Conservation (phyloP, 2,797 vertebrate species). For the Alauda arvensis region DNA sequence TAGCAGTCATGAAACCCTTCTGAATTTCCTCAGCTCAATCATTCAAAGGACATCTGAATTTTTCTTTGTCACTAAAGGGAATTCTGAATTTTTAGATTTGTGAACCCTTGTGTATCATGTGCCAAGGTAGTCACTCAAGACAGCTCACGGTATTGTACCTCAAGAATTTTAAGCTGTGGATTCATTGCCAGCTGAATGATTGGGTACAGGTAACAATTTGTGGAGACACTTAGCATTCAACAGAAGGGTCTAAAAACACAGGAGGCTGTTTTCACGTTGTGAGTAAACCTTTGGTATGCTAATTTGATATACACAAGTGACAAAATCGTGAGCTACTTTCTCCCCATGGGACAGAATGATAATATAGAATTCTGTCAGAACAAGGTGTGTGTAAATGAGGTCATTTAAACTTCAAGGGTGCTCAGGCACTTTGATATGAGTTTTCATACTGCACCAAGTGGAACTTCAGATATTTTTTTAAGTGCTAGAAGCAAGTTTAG, state of each 20-base stretch:
- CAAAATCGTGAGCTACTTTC: conserved; percentile 33
- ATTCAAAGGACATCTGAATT: neutral
- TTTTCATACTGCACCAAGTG: neutral
- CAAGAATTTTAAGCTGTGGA: neutral
- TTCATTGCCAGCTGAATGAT: neutral
- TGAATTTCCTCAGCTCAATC: neutral
- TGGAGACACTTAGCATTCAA: neutral
- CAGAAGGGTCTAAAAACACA: neutral
- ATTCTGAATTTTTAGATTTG: neutral
- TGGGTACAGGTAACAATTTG: neutral
- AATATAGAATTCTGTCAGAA: conserved; percentile 48
- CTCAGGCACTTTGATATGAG: conserved; percentile 30
- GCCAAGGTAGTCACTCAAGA: neutral
- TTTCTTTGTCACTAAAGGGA: neutral
- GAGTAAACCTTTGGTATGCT: conserved; percentile 32
- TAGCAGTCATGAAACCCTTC: neutral
- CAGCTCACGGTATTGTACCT: neutral
- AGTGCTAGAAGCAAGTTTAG: neutral
- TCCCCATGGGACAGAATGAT: neutral
- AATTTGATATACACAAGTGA: conserved; percentile 20
- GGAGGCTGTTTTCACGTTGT: neutral
- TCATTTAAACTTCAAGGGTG: conserved; percentile 51
- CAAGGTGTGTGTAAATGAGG: conserved; percentile 41
- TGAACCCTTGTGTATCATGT: rapidly evolving
- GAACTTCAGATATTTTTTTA: neutral